Conservation (phyloP, 2,888 invertebrate genomes). For the Balanococcus diminutus region DNA sequence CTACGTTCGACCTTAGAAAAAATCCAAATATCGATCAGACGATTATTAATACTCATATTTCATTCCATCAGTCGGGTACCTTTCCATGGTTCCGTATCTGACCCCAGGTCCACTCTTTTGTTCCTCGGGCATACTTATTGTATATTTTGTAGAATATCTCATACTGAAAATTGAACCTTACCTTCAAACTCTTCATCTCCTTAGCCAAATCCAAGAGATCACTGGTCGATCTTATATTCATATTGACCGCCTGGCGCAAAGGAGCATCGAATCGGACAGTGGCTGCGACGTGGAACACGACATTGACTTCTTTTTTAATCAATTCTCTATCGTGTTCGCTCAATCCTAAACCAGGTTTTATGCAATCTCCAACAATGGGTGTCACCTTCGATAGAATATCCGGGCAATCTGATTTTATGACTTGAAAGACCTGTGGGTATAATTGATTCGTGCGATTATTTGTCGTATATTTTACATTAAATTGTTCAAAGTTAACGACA, state of each 20-base stretch:
- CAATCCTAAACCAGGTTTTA: slow-evolving; percentile 57
- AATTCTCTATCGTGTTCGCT: slow-evolving; percentile 55
- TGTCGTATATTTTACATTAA: neutral
- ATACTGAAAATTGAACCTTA: slow-evolving; percentile 4
- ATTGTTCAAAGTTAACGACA: neutral
- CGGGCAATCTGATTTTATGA: slow-evolving; percentile 55
- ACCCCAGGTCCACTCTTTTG: neutral
- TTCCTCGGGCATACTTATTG: neutral
- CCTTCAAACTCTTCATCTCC: slow-evolving; percentile 56
- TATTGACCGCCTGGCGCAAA: slow-evolving; percentile 57
- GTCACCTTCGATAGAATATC: slow-evolving; percentile 56
- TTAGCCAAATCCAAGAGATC: slow-evolving; percentile 57
- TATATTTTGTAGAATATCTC: no score
- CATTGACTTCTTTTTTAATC: slow-evolving; percentile 57
- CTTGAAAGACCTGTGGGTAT: slow-evolving; percentile 56
- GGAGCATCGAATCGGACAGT: slow-evolving; percentile 58
- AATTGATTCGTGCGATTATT: neutral
- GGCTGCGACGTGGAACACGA: slow-evolving; percentile 59
- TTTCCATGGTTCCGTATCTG: neutral
- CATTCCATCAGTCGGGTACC: neutral
- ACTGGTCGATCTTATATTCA: slow-evolving; percentile 57
- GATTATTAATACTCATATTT: neutral
- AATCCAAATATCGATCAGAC: neutral
- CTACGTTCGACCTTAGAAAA: neutral
- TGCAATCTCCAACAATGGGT: slow-evolving; percentile 58